Percentiles rank a stretch among this genome's conserved stretches.
These are phyloP conservation scores for Acholoe squamosa DNA, from an alignment of 2,888 invertebrate species.

Conservation along the genomic window DNA sequence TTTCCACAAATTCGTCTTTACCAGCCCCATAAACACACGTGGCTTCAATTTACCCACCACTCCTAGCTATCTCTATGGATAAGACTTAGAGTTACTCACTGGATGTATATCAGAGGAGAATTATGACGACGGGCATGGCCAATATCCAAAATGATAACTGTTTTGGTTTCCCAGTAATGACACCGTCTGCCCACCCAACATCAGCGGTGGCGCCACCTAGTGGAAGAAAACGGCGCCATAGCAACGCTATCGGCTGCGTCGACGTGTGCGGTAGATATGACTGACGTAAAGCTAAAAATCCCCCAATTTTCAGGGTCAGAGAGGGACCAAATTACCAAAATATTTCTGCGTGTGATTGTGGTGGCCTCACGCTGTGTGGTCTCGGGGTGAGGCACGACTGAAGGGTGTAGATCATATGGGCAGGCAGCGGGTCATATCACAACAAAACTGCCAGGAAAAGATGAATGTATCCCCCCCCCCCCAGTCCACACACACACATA, in stretches of 20 bases:
- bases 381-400: slow-evolving; percentile 28
- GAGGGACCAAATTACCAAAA: slow-evolving; percentile 58
- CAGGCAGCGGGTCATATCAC: slow-evolving; percentile 34
- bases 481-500: too few species aligned
- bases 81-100: slow-evolving; percentile 7
- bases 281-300: slow-evolving; percentile 50
- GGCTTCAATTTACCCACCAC: background rate
- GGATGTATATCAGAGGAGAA: background rate
- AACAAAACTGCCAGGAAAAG: slow-evolving; percentile 46
- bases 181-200: background rate
- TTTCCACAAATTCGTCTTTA: background rate
- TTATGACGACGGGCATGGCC: slow-evolving; percentile 19
- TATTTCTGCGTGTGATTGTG: slow-evolving; percentile 47
- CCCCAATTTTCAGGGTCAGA: slow-evolving; percentile 55
- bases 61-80: background rate
- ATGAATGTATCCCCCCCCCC: background rate
- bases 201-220: slow-evolving; percentile 10
- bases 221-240: background rate
- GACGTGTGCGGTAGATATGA: slow-evolving; percentile 57
- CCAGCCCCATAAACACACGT: slow-evolving; percentile 7
- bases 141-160: slow-evolving; percentile 38
- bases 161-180: background rate
- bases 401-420: slow-evolving; percentile 38
- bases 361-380: slow-evolving; percentile 44
- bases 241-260: slow-evolving; percentile 13